phyloP scores from a whole-genome alignment of 2,888 invertebrate genomes.

The Limnephilus rhombicus region DNA sequence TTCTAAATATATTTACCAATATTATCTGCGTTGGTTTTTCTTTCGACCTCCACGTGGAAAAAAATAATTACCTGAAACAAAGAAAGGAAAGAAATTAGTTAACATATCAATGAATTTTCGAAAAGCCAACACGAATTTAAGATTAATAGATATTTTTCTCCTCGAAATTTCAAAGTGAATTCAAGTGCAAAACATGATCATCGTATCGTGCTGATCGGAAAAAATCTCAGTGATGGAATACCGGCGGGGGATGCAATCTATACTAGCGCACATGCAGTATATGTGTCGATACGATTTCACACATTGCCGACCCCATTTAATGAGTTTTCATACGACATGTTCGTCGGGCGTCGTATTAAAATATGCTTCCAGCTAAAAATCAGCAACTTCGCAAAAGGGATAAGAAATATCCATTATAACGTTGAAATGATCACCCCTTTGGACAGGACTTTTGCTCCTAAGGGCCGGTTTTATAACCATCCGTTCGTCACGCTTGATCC shows the following conservation, averaged over 20 bases:
- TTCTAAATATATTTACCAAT: not conserved
- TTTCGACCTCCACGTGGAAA: not conserved
- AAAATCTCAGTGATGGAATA: not conserved
- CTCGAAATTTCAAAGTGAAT: not conserved
- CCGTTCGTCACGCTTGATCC: too few species aligned
- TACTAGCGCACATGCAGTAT: not conserved
- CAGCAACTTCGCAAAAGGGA: not conserved
- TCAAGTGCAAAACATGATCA: not conserved
- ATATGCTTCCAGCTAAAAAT: not conserved
- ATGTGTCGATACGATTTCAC: constrained; percentile 59
- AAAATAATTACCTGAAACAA: not conserved
- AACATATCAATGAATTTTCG: not conserved
- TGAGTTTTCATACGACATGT: constrained; percentile 57
- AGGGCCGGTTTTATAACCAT: too few species aligned
- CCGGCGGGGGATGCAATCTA: not conserved
- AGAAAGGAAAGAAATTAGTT: not conserved
- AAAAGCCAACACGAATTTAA: not conserved
- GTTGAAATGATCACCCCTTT: not conserved
- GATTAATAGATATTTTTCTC: not conserved
- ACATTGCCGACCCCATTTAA: constrained; percentile 61
- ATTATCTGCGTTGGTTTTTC: not conserved
- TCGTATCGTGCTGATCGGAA: not conserved
- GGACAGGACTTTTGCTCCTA: not conserved
- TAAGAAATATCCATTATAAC: not conserved
- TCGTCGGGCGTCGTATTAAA: not conserved